These are phyloP conservation scores for Agriotes lineatus DNA, from an alignment of 2,888 invertebrate species.

Conservation along the genomic window DNA sequence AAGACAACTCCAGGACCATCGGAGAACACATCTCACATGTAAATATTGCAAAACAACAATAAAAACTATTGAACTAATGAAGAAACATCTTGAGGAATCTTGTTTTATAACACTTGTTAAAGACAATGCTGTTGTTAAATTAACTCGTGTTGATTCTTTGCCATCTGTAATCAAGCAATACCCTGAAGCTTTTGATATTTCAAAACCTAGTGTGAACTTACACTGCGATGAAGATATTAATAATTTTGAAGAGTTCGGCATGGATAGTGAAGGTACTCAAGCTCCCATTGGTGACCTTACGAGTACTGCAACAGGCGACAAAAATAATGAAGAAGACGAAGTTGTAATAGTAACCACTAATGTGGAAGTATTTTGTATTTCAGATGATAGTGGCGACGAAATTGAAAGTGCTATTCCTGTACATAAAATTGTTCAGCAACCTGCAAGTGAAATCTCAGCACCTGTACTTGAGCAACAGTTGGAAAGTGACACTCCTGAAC, in stretches of 20 bases:
- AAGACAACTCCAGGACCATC: conserved; percentile 30
- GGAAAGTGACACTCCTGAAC: neutral
- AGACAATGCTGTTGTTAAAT: conserved; percentile 1
- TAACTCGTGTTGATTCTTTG: neutral
- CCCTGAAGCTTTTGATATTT: neutral
- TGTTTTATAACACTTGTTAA: conserved; percentile 1
- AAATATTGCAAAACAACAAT: conserved; percentile 32
- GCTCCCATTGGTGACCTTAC: neutral
- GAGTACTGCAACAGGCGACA: neutral
- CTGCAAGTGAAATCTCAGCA: neutral
- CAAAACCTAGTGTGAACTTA: neutral
- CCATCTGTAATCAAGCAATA: neutral
- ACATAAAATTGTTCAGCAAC: neutral
- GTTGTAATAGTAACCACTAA: neutral
- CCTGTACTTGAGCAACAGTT: neutral
- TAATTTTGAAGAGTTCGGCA: neutral
- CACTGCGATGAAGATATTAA: neutral
- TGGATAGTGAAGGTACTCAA: neutral
- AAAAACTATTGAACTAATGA: neutral
- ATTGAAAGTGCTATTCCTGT: neutral
- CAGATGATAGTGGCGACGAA: conserved; percentile 10
- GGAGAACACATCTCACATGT: conserved; percentile 38
- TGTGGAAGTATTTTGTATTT: neutral
- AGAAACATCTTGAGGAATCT: neutral
- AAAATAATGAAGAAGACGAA: too few species aligned